Percentiles rank a stretch among this genome's conserved stretches.
phyloP scores from a whole-genome alignment of 2,113 vertebrate genomes.

The Theristicus caerulescens region DNA sequence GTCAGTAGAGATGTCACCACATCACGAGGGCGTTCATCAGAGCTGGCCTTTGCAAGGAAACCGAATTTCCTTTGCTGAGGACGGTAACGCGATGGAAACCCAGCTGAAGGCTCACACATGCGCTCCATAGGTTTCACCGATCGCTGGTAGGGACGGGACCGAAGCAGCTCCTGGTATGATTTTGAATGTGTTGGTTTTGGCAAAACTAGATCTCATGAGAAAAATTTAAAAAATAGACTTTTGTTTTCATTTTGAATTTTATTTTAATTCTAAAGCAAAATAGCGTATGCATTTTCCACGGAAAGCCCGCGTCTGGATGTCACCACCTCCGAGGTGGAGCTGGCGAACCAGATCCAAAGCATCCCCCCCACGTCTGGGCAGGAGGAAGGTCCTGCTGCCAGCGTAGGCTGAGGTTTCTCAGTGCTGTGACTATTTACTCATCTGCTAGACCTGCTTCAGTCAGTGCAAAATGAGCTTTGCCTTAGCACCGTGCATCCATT shows the following conservation, averaged over 20 bases:
- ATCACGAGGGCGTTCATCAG: not conserved
- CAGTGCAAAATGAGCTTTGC: not conserved
- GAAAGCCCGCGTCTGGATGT: not conserved
- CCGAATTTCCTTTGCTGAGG: not conserved
- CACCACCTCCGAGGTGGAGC: not conserved
- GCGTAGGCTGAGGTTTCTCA: not conserved
- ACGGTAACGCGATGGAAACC: not conserved
- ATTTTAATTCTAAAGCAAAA: not conserved
- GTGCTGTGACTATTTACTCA: not conserved
- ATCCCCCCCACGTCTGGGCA: not conserved
- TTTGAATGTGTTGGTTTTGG: not conserved
- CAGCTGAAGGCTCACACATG: not conserved
- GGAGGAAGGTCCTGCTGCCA: not conserved
- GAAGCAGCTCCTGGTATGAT: not conserved
- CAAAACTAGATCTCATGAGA: not conserved
- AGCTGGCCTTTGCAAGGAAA: not conserved
- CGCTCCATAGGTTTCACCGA: not conserved
- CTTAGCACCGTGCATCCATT: not conserved
- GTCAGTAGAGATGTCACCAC: accelerated
- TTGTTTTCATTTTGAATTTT: not conserved
- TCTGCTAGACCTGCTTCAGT: not conserved
- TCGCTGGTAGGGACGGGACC: not conserved
- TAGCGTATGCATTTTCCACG: not conserved
- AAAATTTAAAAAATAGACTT: not conserved
- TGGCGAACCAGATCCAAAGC: not conserved